Percentiles rank a stretch among this genome's conserved stretches.
Conservation (phyloP, 2,888 invertebrate species). For the Cataglyphis cursor region DNA sequence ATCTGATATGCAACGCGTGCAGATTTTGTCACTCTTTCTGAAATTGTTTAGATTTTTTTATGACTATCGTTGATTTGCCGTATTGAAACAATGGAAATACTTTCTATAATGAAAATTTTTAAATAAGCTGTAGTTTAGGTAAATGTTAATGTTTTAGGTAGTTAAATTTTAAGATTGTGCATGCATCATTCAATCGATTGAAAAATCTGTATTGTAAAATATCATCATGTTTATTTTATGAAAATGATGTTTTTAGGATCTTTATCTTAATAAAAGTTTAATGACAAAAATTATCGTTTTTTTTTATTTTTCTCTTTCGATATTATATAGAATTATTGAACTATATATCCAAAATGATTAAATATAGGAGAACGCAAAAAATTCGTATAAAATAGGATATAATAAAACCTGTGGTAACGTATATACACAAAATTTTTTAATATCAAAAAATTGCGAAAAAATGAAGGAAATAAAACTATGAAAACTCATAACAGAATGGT, state of each 20-base stretch:
- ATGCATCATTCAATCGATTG: neutral
- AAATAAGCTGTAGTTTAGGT: neutral
- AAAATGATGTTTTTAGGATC: conserved; percentile 17
- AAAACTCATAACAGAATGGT: neutral
- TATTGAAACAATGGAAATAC: neutral
- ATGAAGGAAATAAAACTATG: neutral
- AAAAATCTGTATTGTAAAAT: neutral
- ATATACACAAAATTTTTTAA: neutral
- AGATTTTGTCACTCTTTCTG: neutral
- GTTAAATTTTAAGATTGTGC: conserved; percentile 6
- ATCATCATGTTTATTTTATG: neutral
- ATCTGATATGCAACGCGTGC: neutral
- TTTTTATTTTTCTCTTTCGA: neutral
- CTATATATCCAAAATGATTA: neutral
- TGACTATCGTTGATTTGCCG: conserved; percentile 7
- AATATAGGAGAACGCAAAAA: neutral
- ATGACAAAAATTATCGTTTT: neutral
- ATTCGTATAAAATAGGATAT: neutral
- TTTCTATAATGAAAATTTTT: neutral
- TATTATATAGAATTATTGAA: neutral
- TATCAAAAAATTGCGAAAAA: neutral
- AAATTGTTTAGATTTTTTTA: conserved; percentile 2
- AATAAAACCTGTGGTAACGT: neutral
- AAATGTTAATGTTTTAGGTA: neutral
- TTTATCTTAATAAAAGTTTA: conserved; percentile 4